Base-by-base conservation (phyloP, 2,113 vertebrate genomes). In the Penelope pileata region DNA sequence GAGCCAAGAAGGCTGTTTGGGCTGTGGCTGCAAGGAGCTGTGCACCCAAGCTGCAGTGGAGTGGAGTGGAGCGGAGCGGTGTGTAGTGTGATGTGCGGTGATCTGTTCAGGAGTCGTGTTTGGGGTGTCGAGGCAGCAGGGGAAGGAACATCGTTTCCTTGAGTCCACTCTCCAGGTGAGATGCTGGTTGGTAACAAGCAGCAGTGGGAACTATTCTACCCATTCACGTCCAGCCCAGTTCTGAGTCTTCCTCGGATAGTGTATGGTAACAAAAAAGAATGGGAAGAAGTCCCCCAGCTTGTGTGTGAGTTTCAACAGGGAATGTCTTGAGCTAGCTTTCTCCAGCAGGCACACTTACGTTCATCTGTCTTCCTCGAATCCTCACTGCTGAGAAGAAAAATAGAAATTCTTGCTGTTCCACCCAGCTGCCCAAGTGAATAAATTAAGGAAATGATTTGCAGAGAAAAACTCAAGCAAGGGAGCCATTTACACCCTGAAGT, bases 1-100 rank as follows among this genome's bases (percentile, higher is more conserved):
- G 42, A 91, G 34, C 16, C 58, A 47, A 89, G 79, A 38, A 34
- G 15, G 17, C 12, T 43, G 12, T 63, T 79, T 58, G 58, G 53
- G 43, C 48, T 5, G 6, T 24, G 62, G 18, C 53, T 84, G 14
- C 13, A 26, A 48, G 66, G 53, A 84, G 16, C 7, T 56, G 43
- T 34, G n/a, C 32, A n/a, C n/a, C 30, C 29, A 10, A 60, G 45
- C 9, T 53, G 26, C 30, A 75, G 32, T 34, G 68, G 30, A 1
- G 1, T 32, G 1, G 3, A 17, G 16, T 56, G 30, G 18, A 17
- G 29, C 27, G 9, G 29, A 54, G 53, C 26, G 1, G 4, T 17
- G 16, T 59, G n/a, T 17, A 1, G 1, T 29, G 1, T 29, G 1
- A 4, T 17, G 16, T 59, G n/a, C 30, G 1, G 1, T 29, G 1